phyloP scores from a whole-genome alignment of 2,797 vertebrate species.

The Steatocranus sp. region DNA sequence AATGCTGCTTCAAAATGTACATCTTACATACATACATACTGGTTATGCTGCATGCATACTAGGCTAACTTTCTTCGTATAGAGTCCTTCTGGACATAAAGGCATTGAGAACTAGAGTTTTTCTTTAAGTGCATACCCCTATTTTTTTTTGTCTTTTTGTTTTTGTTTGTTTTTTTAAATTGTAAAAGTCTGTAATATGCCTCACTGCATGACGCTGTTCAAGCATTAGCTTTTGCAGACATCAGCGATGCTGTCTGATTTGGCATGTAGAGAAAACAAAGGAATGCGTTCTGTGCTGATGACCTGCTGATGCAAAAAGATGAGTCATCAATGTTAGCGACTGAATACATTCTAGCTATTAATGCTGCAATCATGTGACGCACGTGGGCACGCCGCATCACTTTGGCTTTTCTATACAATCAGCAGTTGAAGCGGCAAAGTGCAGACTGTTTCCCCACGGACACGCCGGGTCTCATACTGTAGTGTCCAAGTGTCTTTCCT shows the following conservation, averaged over 20 bases:
- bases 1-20: conserved; percentile 28
- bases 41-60: conserved; percentile 59
- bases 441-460: neutral
- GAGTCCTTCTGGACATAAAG: conserved; percentile 50
- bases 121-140: conserved; percentile 54
- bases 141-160: neutral
- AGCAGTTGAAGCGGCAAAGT: conserved; percentile 5
- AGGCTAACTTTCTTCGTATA: conserved; percentile 28
- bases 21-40: conserved; percentile 17
- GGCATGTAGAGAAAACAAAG: conserved; percentile 6
- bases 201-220: conserved; percentile 27
- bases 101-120: conserved; percentile 46
- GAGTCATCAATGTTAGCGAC: conserved; percentile 28
- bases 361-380: neutral
- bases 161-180: neutral
- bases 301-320: neutral
- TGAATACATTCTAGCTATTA: conserved; percentile 45
- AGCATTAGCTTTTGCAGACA: conserved; percentile 7
- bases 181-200: neutral
- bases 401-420: conserved; percentile 45
- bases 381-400: neutral
- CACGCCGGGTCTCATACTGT: neutral
- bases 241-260: conserved; percentile 7
- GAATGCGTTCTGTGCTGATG: neutral
- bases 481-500: neutral